These are phyloP conservation scores for Cantharis rufa DNA, from an alignment of 2,888 invertebrate genomes.

Conservation along the genomic window DNA sequence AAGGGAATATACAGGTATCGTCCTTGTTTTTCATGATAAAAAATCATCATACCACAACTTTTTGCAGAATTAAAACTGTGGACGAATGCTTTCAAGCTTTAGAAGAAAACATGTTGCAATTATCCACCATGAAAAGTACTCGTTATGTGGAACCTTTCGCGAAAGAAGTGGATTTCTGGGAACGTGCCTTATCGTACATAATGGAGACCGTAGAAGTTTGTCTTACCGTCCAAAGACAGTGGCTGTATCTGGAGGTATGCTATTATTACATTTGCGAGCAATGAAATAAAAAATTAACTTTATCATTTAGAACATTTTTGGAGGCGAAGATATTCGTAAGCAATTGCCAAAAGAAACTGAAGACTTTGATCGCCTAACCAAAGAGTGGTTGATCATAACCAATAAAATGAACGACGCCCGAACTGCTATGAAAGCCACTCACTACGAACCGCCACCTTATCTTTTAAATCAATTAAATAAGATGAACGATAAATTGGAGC, in stretches of 20 bases:
- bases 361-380: conserved; percentile 74
- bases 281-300: background rate
- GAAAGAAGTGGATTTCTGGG: conserved; percentile 84
- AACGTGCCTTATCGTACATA: conserved; percentile 78
- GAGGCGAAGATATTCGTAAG: conserved; percentile 83
- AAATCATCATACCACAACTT: background rate
- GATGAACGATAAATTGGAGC: conserved; percentile 77
- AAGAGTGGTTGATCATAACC: conserved; percentile 72
- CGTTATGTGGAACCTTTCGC: conserved; percentile 85
- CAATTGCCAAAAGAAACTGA: conserved; percentile 78
- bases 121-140: conserved; percentile 87
- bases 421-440: conserved; percentile 66
- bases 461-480: conserved; percentile 69
- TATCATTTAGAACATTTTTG: conserved; percentile 72
- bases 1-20: conserved; percentile 57
- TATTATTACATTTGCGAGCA: background rate
- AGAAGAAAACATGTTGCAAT: conserved; percentile 83
- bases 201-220: conserved; percentile 81
- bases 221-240: conserved; percentile 82
- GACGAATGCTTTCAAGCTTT: conserved; percentile 80
- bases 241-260: conserved; percentile 77
- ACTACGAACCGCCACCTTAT: conserved; percentile 64
- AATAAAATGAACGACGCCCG: conserved; percentile 58
- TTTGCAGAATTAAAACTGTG: conserved; percentile 66
- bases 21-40: background rate